Evolutionary conservation across 2,888 invertebrate genomes (phyloP).

Genomic region (Clunio marinus): DNA sequence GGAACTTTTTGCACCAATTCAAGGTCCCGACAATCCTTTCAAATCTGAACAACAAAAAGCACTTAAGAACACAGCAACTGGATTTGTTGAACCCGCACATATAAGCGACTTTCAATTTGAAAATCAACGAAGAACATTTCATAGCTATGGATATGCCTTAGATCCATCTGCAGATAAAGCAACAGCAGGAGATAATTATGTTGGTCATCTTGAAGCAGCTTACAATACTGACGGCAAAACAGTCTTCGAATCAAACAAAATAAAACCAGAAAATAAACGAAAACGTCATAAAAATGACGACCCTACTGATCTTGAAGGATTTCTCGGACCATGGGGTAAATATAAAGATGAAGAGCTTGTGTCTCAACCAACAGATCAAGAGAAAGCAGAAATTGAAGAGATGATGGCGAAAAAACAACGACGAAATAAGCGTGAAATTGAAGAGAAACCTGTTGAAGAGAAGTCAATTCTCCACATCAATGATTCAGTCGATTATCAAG

Average conservation of each 20-base stretch:
- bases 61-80: constrained; percentile 84
- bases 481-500: constrained; percentile 93
- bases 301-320: constrained; percentile 88
- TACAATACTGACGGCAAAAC: constrained; percentile 75
- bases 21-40: constrained; percentile 91
- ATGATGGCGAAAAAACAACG: constrained; percentile 88
- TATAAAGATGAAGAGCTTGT: constrained; percentile 85
- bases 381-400: constrained; percentile 91
- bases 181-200: constrained; percentile 53
- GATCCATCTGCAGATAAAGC: constrained; percentile 70
- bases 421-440: constrained; percentile 76
- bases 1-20: constrained; percentile 85
- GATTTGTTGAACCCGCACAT: constrained; percentile 91
- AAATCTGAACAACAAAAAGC: constrained; percentile 86
- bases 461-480: constrained; percentile 92
- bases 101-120: constrained; percentile 97
- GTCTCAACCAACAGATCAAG: constrained; percentile 87
- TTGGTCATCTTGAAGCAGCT: constrained; percentile 62
- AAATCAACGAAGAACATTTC: constrained; percentile 89
- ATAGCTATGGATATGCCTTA: constrained; percentile 90
- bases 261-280: constrained; percentile 69
- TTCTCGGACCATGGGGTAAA: constrained; percentile 96
- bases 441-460: constrained; percentile 90
- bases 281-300: constrained; percentile 85
- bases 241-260: constrained; percentile 76